Base-by-base conservation (phyloP, 2,888 invertebrate species). In the Callimorpha dominula region DNA sequence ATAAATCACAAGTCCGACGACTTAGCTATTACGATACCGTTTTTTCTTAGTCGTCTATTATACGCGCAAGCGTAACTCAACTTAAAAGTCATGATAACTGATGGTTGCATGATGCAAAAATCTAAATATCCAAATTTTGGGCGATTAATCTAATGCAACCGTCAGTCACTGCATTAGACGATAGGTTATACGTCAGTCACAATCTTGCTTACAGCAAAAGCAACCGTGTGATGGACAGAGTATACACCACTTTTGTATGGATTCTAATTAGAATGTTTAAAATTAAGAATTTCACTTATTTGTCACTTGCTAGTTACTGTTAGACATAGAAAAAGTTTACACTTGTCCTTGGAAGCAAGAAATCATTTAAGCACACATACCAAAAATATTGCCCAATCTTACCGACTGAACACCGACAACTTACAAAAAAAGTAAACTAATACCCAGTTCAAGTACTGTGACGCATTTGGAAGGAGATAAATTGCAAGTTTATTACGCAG, bases 401-500 rank as follows among this genome's bases (percentile, higher is more conserved):
- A 46, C 43, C 8, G 31, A 31, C 3, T 5, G 20, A 54, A 54
- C 8, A 11, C 9, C 4, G n/a, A 60, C 0, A 14, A 60, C 31
- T 31, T 12, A 7, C 60, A 31, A 57, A 60, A 57, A n/a, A 57
- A 57, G 4, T 31, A 6, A 31, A 31, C 60, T 60, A 60, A 60
- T 60, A 60, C 5, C 9, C 15, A 68, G 70, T 20, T 72, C 65
- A 75, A 75, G 69, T 79, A 71, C 64, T 49, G 15, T 8, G 68
- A 63, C 66, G 64, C 65, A 72, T 78, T 77, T 71, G 63, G 75
- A 72, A 71, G 72, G 68, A 80, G 75, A 75, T 76, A 83, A 78
- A 77, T 69, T 65, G 67, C 73, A 40, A 66, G 73, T 73, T 73
- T 66, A 64, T 68, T 79, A 69, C 75, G 68, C 68, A 75, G 70